Base-by-base conservation (phyloP, 2,888 invertebrate genomes). In the Dolichopus griseipennis region DNA sequence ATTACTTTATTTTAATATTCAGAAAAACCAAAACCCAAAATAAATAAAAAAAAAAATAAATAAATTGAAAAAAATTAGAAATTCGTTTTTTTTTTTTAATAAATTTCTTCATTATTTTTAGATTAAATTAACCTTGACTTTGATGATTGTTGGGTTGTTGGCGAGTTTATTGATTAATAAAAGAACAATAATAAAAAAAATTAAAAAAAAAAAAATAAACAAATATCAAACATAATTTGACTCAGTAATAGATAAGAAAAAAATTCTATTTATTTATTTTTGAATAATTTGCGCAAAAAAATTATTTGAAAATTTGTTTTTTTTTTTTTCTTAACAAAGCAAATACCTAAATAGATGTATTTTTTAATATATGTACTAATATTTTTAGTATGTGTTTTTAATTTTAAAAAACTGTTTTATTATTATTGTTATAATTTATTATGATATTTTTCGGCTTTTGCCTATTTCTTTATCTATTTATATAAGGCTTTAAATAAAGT, bases 71-170 rank as follows among this genome's bases (percentile, higher is more conserved):
- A 41, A 41, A 41, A 41, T 12, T 9, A 41, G 8, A 12, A 15
- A 41, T 41, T 41, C 15, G 9, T 41, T 41, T 41, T 12, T 41
- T 41, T 41, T 41, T 12, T 41, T 41, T 2, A 6, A 9, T 41
- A 4, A 52, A 4, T 52, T 52, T 18, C 6, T 52, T 18, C 15
- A 52, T 52, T 52, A 52, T 52, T 18, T 52, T 52, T 52, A 52
- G 15, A 52, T 52, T 52, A 52, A 52, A 52, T 52, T 52, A 52
- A 52, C 52, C 52, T 52, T 52, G 52, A 52, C 52, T 52, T 52
- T 52, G 52, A 18, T 52, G 52, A 18, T 52, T 9, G 52, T 52
- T 18, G 15, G 52, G 37, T 37, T 9, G 52, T 52, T 52, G 18
- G 15, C 52, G 18, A 52, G 18, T 52, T 52, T 52, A 52, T 52